These are phyloP conservation scores for Cynopterus sphinx DNA, from an alignment of 2,797 vertebrate species.

Conservation along the genomic window DNA sequence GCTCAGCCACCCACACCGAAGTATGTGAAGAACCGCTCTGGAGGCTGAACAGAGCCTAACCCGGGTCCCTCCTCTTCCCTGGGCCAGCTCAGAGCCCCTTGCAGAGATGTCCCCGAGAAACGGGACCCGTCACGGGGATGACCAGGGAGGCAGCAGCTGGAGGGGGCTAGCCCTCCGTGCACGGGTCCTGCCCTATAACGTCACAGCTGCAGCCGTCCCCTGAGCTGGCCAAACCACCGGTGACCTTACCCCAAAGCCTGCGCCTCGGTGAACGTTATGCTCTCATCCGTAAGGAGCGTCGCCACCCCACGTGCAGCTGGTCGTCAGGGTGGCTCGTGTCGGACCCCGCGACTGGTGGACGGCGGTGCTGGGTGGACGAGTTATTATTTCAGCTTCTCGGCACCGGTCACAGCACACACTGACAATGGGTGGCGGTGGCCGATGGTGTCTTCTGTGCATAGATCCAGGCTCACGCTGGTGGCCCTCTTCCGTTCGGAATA, in stretches of 20 bases:
- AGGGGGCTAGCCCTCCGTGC: not conserved
- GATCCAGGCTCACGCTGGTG: fast-evolving
- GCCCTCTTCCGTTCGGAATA: not conserved
- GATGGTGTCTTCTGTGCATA: not conserved
- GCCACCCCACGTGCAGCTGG: no score
- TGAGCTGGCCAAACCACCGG: fast-evolving
- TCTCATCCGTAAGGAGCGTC: fast-evolving
- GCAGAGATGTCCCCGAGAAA: not conserved
- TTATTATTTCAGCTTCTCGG: not conserved
- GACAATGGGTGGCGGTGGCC: no score
- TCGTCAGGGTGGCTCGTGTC: not conserved
- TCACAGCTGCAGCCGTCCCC: not conserved
- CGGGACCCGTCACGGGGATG: fast-evolving
- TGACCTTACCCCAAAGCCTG: not conserved
- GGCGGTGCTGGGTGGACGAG: fast-evolving
- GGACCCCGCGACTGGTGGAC: not conserved
- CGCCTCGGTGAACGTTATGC: not conserved
- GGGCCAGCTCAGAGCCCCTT: not conserved
- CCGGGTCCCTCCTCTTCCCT: no score
- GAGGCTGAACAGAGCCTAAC: not conserved
- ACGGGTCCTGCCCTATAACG: no score
- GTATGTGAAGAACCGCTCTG: not conserved
- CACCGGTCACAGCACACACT: not conserved
- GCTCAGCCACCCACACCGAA: not conserved
- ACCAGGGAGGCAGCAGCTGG: not conserved